Evolutionary conservation across 2,888 invertebrate genomes (phyloP).

Genomic region (Thalpophila matura): DNA sequence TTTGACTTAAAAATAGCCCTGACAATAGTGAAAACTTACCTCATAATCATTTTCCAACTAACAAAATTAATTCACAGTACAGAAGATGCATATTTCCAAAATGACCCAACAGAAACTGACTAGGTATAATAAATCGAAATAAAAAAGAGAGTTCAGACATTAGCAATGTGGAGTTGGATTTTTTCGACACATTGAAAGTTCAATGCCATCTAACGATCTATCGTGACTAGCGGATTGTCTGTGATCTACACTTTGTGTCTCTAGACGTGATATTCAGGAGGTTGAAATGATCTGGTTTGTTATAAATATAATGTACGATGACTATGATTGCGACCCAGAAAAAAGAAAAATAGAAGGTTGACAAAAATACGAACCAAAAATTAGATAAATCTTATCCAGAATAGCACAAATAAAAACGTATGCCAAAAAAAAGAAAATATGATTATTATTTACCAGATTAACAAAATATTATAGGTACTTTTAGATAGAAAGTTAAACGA

Average conservation of each 20-base stretch:
- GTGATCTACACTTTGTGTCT: slow-evolving; percentile 37
- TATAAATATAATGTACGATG: too few species aligned
- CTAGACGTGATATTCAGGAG: slow-evolving; percentile 23
- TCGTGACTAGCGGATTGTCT: slow-evolving; percentile 64
- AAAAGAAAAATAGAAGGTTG: not conserved
- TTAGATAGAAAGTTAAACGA: slow-evolving; percentile 48
- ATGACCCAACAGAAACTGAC: slow-evolving; percentile 23
- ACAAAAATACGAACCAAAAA: not conserved
- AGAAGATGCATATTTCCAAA: slow-evolving; percentile 24
- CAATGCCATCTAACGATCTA: slow-evolving; percentile 70
- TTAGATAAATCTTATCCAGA: not conserved
- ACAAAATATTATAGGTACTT: slow-evolving; percentile 10
- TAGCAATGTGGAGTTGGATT: slow-evolving; percentile 36
- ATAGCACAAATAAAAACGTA: too few species aligned
- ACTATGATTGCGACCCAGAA: too few species aligned
- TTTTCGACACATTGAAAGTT: slow-evolving; percentile 69
- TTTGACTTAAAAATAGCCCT: not conserved
- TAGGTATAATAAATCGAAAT: slow-evolving; percentile 15
- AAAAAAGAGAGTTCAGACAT: slow-evolving; percentile 49
- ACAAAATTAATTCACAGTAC: not conserved
- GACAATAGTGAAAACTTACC: not conserved
- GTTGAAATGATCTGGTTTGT: slow-evolving; percentile 39
- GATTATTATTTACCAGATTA: not conserved
- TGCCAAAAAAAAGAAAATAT: not conserved
- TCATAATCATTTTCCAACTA: slow-evolving; percentile 19